A percentile compares a stretch with the other conserved stretches of the same genome.
phyloP scores from a whole-genome alignment of 1,140 invertebrate genomes.

The Thalassaphorura encarpata region DNA sequence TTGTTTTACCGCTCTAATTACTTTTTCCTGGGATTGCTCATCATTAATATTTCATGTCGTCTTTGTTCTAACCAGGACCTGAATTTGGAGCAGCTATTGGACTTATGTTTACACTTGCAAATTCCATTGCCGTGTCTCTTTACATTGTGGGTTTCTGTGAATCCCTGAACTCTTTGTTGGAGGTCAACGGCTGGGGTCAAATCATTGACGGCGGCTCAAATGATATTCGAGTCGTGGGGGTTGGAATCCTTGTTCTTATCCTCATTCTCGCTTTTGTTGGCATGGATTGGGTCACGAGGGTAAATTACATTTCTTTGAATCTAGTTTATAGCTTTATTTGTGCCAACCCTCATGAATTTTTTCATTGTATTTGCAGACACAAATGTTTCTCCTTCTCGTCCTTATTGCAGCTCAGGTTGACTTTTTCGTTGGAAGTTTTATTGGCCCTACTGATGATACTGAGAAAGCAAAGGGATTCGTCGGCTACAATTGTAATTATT shows the following conservation, averaged over 20 bases:
- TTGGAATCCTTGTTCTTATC: constrained; percentile 36
- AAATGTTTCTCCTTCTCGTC: constrained; percentile 49
- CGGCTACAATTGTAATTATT: constrained; percentile 43
- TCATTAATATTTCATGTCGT: too few species aligned
- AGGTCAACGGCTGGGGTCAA: constrained; percentile 13
- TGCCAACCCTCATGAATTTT: constrained; percentile 10
- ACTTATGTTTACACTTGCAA: constrained; percentile 31
- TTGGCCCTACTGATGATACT: constrained; percentile 43
- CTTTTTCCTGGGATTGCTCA: too few species aligned
- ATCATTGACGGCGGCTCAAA: constrained; percentile 39
- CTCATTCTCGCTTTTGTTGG: constrained; percentile 42
- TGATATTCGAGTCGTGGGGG: constrained; percentile 40
- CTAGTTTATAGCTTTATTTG: background rate
- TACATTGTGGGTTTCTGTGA: constrained; percentile 56
- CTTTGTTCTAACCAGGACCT: constrained; percentile 52
- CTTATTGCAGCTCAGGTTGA: constrained; percentile 49
- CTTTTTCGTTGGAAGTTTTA: constrained; percentile 48
- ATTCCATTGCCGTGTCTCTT: constrained; percentile 52
- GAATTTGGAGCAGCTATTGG: constrained; percentile 56
- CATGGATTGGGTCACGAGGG: constrained; percentile 41
- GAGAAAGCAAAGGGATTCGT: constrained; percentile 45
- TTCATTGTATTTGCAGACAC: constrained; percentile 43
- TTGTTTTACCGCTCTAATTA: too few species aligned
- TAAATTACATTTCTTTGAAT: constrained; percentile 13
- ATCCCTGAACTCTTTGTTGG: constrained; percentile 43